Conservation (phyloP, 1,140 invertebrate species). For the Ips nitidus region DNA sequence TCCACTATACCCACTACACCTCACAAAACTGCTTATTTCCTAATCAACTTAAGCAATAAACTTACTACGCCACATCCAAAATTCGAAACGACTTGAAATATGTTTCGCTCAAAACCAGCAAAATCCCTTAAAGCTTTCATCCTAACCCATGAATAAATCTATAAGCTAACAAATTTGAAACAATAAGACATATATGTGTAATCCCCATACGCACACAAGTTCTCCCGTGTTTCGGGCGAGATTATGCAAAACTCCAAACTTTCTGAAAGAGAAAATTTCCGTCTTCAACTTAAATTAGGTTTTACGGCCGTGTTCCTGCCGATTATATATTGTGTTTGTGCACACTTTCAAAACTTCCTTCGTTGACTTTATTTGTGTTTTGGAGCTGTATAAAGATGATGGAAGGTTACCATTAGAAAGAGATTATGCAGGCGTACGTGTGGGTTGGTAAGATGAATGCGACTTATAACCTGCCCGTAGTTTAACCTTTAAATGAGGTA, state of each 20-base stretch:
- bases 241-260: slow-evolving; percentile 7
- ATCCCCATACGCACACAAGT: background rate
- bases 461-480: too few species aligned
- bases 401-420: slow-evolving; percentile 3
- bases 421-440: background rate
- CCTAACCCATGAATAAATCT: too few species aligned
- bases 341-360: slow-evolving; percentile 4
- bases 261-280: slow-evolving; percentile 7
- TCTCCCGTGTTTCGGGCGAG: background rate
- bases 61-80: too few species aligned
- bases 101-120: too few species aligned
- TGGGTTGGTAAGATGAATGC: background rate
- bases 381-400: background rate
- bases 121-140: too few species aligned
- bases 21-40: too few species aligned
- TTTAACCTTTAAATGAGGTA: too few species aligned
- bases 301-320: slow-evolving; percentile 8
- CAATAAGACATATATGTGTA: background rate
- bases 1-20: too few species aligned
- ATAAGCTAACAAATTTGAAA: too few species aligned
- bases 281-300: slow-evolving; percentile 19
- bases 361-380: slow-evolving; percentile 3
- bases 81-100: too few species aligned
- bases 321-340: slow-evolving; percentile 22
- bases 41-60: too few species aligned